phyloP scores from a whole-genome alignment of 2,113 vertebrate genomes.

The Chlorocebus sabaeus region DNA sequence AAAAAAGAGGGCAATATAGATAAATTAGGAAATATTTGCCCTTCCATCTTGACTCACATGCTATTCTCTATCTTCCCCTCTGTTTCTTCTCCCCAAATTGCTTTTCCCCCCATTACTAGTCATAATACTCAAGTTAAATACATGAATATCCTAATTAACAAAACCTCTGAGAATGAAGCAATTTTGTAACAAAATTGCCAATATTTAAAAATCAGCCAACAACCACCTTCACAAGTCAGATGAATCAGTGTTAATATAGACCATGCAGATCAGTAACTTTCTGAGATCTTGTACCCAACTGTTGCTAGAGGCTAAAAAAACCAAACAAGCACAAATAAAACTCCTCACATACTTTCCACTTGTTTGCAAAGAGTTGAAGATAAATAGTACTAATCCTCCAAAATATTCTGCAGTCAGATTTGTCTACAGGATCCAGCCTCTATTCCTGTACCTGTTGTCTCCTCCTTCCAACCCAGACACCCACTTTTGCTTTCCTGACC shows the following conservation, averaged over 20 bases:
- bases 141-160: slow-evolving; percentile 24
- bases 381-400: background rate
- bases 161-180: background rate
- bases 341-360: background rate
- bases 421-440: background rate
- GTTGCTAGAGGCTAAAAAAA: background rate
- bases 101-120: background rate
- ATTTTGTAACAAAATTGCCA: background rate
- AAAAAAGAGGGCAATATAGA: background rate
- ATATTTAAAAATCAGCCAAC: background rate
- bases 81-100: background rate
- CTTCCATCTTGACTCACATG: background rate
- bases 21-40: background rate
- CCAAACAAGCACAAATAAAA: background rate
- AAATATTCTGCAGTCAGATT: background rate
- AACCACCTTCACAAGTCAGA: background rate
- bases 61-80: background rate
- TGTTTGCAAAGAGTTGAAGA: background rate
- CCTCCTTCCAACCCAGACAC: background rate
- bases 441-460: background rate
- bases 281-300: background rate
- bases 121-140: slow-evolving; percentile 4
- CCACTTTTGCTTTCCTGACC: background rate
- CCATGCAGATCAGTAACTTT: background rate
- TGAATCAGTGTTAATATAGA: background rate